Conservation (phyloP, 2,797 vertebrate species). For the Coranthus polyacanthus region DNA sequence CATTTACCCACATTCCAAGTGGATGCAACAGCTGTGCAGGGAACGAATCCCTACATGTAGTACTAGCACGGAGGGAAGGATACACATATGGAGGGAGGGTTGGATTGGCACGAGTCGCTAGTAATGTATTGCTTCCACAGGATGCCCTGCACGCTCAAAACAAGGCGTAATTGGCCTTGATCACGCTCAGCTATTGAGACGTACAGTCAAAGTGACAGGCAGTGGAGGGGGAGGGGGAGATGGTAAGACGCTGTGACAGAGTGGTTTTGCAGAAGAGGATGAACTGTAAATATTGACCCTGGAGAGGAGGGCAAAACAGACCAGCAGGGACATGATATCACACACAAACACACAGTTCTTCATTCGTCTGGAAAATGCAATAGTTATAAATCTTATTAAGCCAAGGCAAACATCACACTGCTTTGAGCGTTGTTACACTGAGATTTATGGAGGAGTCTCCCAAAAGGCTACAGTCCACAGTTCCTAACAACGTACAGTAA, state of each 20-base stretch:
- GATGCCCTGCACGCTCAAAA: slow-evolving; percentile 67
- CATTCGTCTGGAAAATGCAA: slow-evolving; percentile 43
- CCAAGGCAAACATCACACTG: slow-evolving; percentile 33
- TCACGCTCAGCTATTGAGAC: slow-evolving; percentile 73
- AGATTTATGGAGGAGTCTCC: not conserved
- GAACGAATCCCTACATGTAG: slow-evolving; percentile 54
- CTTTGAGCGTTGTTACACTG: slow-evolving; percentile 1
- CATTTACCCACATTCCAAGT: slow-evolving; percentile 54
- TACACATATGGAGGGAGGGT: slow-evolving; percentile 53
- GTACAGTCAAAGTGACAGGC: slow-evolving; percentile 73
- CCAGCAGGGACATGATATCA: slow-evolving; percentile 46
- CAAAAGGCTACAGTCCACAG: not conserved
- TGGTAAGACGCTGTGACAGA: slow-evolving; percentile 63
- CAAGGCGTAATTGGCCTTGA: slow-evolving; percentile 70
- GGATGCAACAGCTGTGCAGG: slow-evolving; percentile 59
- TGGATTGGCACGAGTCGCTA: slow-evolving; percentile 54
- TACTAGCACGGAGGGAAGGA: slow-evolving; percentile 36
- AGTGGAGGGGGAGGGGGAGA: slow-evolving; percentile 26
- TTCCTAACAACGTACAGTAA: not conserved
- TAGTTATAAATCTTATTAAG: slow-evolving; percentile 25
- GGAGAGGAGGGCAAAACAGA: slow-evolving; percentile 57
- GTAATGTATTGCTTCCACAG: slow-evolving; percentile 72
- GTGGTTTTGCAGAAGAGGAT: slow-evolving; percentile 66
- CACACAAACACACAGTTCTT: slow-evolving; percentile 16
- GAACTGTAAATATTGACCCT: slow-evolving; percentile 82